These are phyloP conservation scores for Mactromeris polynyma DNA, from an alignment of 2,888 invertebrate genomes.

Conservation along the genomic window DNA sequence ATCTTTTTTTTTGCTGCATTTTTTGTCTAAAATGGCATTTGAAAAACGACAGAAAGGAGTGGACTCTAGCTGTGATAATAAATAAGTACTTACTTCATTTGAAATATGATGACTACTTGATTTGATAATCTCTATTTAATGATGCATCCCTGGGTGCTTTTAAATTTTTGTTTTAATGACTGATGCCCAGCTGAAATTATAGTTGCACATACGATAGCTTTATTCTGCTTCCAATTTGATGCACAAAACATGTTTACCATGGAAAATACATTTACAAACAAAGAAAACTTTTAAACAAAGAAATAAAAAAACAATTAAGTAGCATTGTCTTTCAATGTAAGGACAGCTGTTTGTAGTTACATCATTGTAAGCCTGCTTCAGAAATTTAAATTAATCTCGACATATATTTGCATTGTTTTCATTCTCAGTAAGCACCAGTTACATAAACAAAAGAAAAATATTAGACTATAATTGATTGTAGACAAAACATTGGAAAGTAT, in stretches of 20 bases:
- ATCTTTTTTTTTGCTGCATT: background rate
- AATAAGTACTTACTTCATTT: background rate
- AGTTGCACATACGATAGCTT: background rate
- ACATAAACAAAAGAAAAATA: too few species aligned
- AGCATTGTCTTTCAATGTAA: background rate
- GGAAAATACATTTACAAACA: background rate
- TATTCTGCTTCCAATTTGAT: background rate
- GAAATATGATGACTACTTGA: background rate
- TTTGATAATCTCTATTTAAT: background rate
- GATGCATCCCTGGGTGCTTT: background rate
- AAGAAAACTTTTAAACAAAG: conserved; percentile 2
- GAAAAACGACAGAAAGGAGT: background rate
- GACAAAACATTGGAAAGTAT: background rate
- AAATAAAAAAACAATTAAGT: background rate
- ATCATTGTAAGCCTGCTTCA: background rate
- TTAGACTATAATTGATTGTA: background rate
- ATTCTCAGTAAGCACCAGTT: too few species aligned
- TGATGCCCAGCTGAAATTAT: background rate
- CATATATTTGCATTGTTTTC: background rate
- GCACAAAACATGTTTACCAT: conserved; percentile 10
- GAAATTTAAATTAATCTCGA: background rate
- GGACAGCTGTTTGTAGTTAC: background rate
- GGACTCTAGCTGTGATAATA: background rate
- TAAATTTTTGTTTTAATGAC: background rate
- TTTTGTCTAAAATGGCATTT: conserved; percentile 1